Conservation (phyloP, 1,140 invertebrate genomes). For the Pollicipes pollicipes region DNA sequence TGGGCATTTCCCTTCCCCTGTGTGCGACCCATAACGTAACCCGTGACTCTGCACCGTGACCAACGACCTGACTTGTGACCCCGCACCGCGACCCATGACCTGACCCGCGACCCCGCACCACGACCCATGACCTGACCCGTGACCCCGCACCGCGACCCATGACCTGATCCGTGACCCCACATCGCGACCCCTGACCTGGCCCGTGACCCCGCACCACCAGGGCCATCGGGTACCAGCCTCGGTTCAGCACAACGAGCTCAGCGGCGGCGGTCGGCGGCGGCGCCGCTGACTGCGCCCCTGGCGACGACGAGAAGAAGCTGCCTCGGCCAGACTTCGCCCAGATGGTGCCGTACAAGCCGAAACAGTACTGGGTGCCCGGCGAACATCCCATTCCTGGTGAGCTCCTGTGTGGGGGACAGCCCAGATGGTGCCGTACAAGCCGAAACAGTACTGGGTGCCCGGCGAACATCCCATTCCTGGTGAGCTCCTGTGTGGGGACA, state of each 20-base stretch:
- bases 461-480: slow-evolving; percentile 68
- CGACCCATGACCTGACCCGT: no score
- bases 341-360: slow-evolving; percentile 93
- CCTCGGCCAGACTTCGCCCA: slow-evolving; percentile 69
- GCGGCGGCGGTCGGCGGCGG: slow-evolving; percentile 21
- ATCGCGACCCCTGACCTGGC: neutral
- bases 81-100: no score
- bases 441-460: slow-evolving; percentile 57
- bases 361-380: slow-evolving; percentile 56
- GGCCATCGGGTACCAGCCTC: neutral
- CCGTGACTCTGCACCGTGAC: no score
- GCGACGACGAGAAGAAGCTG: slow-evolving; percentile 9
- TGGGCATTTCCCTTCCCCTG: no score
- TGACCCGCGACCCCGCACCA: no score
- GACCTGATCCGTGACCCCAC: no score
- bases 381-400: slow-evolving; percentile 70
- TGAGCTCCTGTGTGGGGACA: no score
- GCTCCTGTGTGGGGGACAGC: no score
- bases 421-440: slow-evolving; percentile 94
- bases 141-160: no score
- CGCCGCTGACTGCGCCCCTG: slow-evolving; percentile 24
- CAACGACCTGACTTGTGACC: no score
- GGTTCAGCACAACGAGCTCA: slow-evolving; percentile 3
- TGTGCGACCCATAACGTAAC: no score
- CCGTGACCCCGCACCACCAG: neutral